Percentiles rank a stretch among this genome's conserved stretches.
Conservation (phyloP, 2,797 vertebrate species). For the Hipposideros larvatus region DNA sequence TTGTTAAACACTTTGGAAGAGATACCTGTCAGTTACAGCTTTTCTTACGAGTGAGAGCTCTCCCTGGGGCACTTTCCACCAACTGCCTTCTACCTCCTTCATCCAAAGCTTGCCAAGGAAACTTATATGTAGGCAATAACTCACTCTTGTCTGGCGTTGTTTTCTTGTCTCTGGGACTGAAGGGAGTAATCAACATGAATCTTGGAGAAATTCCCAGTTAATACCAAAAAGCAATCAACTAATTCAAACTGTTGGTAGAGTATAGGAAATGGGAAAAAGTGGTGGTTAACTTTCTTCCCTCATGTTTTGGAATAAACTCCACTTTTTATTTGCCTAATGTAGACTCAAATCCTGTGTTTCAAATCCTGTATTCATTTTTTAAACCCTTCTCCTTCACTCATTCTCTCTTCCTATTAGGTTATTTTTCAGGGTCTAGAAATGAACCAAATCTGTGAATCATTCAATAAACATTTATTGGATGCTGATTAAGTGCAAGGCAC, state of each 20-base stretch:
- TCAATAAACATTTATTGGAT: constrained; percentile 39
- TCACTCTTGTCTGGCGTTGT: constrained; percentile 61
- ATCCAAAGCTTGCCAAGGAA: constrained; percentile 47
- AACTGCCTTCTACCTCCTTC: constrained; percentile 16
- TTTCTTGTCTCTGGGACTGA: constrained; percentile 58
- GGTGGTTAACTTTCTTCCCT: not conserved
- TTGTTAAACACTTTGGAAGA: constrained; percentile 87
- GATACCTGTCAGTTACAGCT: constrained; percentile 89
- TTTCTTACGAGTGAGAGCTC: constrained; percentile 39
- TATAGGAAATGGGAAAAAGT: not conserved
- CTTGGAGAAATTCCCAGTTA: constrained; percentile 66
- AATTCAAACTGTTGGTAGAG: not conserved
- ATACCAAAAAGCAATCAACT: constrained; percentile 15
- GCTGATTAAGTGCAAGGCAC: not conserved
- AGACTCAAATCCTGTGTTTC: not conserved
- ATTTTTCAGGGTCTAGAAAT: constrained; percentile 35
- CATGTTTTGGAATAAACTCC: not conserved
- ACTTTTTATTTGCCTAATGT: constrained; percentile 3
- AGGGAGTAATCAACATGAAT: constrained; percentile 65
- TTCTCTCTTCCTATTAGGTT: not conserved
- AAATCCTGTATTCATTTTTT: not conserved
- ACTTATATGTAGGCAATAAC: constrained; percentile 35
- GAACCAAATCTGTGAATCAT: constrained; percentile 16
- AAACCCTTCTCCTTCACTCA: not conserved
- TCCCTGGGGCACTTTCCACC: constrained; percentile 68